A percentile compares a stretch with the other conserved stretches of the same genome.
Evolutionary conservation across 2,797 vertebrate genomes (phyloP).

Genomic region (Lutjanus campechanus): DNA sequence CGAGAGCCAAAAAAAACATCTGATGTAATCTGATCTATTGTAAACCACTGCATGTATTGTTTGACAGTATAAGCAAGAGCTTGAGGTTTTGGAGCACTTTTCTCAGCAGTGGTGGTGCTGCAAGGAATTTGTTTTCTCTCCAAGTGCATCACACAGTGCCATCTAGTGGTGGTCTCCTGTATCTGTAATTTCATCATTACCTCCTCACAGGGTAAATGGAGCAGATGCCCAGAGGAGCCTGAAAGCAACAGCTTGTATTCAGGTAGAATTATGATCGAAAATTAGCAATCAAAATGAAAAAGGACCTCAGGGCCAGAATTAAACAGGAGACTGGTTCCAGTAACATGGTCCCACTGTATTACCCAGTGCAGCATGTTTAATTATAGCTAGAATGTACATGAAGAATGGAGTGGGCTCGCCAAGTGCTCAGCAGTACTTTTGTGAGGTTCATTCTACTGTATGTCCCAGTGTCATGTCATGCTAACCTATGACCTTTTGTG

Average conservation of each 20-base stretch:
- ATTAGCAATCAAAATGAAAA: neutral
- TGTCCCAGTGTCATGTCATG: neutral
- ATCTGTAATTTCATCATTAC: neutral
- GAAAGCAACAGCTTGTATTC: neutral
- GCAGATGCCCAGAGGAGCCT: neutral
- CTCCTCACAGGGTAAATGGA: constrained; percentile 1
- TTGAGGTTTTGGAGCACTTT: neutral
- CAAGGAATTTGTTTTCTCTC: neutral
- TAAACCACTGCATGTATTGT: neutral
- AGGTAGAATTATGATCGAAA: neutral
- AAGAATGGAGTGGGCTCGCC: neutral
- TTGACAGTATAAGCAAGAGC: neutral
- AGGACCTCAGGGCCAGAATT: neutral
- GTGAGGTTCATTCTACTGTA: neutral
- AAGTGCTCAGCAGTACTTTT: neutral
- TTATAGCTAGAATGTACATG: constrained; percentile 10
- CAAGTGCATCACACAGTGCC: constrained; percentile 64
- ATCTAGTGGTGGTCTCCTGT: constrained; percentile 54
- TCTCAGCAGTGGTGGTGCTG: neutral
- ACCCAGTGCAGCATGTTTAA: neutral
- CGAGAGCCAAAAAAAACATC: neutral
- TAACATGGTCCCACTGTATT: neutral
- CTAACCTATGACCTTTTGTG: too few species aligned
- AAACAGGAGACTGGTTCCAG: constrained; percentile 6
- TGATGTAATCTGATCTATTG: neutral